Evolutionary conservation across 2,888 invertebrate genomes (phyloP), one percentile per base, ranked within the genome.

Genomic region (Drosophila meridiana): DNA sequence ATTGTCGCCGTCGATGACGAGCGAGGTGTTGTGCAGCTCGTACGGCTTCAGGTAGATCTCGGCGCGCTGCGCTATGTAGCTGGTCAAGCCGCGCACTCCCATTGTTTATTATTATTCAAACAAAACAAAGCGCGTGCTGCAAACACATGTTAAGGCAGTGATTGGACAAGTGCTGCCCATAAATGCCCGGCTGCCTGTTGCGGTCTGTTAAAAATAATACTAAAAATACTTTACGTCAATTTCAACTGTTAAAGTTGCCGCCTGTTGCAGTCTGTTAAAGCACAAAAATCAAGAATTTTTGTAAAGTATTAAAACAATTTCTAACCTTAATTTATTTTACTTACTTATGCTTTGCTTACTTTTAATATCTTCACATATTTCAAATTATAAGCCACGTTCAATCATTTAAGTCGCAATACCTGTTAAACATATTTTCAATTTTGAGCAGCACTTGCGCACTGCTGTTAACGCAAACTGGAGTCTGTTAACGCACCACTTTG

Each of bases 31-130:
- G 78, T 96, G 95, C 9, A 98, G 93, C 73, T 95, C 94, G 83
- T 94, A 94, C 9, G 94, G 91, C 87, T 95, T 94, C 53, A 97
- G 93, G 89, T 95, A 96, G 45, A 94, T 92, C 73, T 95, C 94
- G 36, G 96, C 94, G 85, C 95, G 94, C 73, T 94, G 94, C 40
- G 95, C 95, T 73, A 98, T 96, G 82, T 95, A 98, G 0, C 97
- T 96, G 14, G 97, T 97, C 69, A 98, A 94, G 45, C 98, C 98
- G 63, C 95, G 94, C 7, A 98, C 96, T 11, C 98, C 98, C 98
- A 98, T 97, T 73, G 66, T 74, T 75, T 84, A 63, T 73, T 13
- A 0, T 34, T 36, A 45, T 69, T 56, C 71, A 36, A 28, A 13
- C 45, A 59, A 66, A 28, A 53, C 57, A 66, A 63, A 69, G 56